phyloP scores from a whole-genome alignment of 2,888 invertebrate species.

The Malthinus seriepunctatus region DNA sequence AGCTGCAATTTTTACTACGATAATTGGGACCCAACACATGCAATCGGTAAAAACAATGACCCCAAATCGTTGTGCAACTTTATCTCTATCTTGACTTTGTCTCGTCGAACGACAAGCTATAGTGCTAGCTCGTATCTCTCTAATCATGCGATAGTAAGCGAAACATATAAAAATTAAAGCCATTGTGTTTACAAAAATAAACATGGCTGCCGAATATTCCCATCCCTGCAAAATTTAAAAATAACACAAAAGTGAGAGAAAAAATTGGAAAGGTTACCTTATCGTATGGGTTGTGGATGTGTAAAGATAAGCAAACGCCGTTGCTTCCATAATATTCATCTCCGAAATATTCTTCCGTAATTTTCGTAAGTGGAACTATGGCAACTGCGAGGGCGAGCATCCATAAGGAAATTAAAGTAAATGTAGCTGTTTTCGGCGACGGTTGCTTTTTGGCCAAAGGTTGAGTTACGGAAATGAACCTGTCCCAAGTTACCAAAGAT shows the following conservation, averaged over 20 bases:
- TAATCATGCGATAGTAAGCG: constrained; percentile 62
- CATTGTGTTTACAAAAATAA: constrained; percentile 59
- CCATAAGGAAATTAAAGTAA: constrained; percentile 59
- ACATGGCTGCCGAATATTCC: constrained; percentile 63
- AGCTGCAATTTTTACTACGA: constrained; percentile 60
- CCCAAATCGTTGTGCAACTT: constrained; percentile 62
- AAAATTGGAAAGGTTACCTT: constrained; percentile 49
- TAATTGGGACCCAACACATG: constrained; percentile 64
- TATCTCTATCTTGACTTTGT: constrained; percentile 60
- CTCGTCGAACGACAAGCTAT: constrained; percentile 62
- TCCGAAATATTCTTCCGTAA: constrained; percentile 58
- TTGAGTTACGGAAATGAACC: constrained; percentile 63
- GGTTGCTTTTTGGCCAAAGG: constrained; percentile 57
- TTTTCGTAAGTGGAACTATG: constrained; percentile 54
- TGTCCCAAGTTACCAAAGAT: constrained; percentile 64
- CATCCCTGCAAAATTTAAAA: constrained; percentile 54
- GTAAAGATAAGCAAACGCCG: constrained; percentile 63
- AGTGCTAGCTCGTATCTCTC: constrained; percentile 61
- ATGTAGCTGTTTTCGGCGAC: constrained; percentile 54
- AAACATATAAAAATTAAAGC: constrained; percentile 61
- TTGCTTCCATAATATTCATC: constrained; percentile 63
- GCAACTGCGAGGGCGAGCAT: constrained; percentile 56
- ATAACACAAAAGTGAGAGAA: constrained; percentile 16
- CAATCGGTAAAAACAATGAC: constrained; percentile 64
- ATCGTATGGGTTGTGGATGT: constrained; percentile 65